Base-by-base conservation (phyloP, 92 coral and sea anemone genomes). In the Porites lobata region DNA sequence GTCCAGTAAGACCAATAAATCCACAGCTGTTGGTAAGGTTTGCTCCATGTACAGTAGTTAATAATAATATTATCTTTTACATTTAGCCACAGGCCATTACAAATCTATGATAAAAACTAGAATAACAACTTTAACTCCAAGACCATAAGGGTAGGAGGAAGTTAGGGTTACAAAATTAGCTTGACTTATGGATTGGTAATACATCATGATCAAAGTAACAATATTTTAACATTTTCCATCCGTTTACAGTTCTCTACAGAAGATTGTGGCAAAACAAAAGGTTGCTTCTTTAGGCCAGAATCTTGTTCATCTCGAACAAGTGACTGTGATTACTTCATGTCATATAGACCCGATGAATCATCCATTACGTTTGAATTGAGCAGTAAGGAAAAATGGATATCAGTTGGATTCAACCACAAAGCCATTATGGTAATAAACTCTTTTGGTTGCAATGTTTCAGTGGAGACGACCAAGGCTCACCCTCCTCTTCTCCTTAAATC, bases 331-430 rank as follows among this genome's bases (percentile, higher is more conserved):
- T 95, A 92, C 88, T 82, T 95, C 12, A 56, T 95, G 74, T 77
- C 96, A 19, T 93, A 88, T 78, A 82, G 59, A 50, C 91, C 94
- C 1, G 78, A 78, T 9, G 82, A 51, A 43, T 88, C 90, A n/a
- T 22, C 65, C 72, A 69, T 93, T 19, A 77, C 84, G 0, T 95
- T 95, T 89, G 92, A 90, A 32, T 53, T 95, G 70, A 93, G 96
- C 85, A 88, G 92, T 26, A 93, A 88, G 21, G 47, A 80, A 50
- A 83, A 91, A n/a, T 95, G 94, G 93, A 93, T 77, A 0, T 87
- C 96, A 9, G 82, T 93, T 43, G 98, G 98, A 14, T 85, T 95
- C 76, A 93, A 93, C 80, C 87, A 79, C 12, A 79, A 92, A 50
- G 47, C 87, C 1, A 38, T 51, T 17, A 95, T 94, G 97, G 96